Conservation (phyloP, 1,140 invertebrate genomes). For the Chironomus striatipennis region DNA sequence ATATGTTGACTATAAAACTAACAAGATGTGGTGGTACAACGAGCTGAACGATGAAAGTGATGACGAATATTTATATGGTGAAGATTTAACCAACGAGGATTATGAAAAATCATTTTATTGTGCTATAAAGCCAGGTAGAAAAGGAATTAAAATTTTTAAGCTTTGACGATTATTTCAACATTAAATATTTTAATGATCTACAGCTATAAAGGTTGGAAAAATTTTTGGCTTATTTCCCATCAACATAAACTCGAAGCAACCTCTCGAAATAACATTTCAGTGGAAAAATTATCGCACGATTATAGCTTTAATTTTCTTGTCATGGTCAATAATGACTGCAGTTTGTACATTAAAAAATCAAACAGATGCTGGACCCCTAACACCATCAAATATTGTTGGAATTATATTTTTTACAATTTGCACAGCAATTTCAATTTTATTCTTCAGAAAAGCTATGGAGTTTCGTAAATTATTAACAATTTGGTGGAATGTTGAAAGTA, state of each 20-base stretch:
- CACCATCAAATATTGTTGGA: constrained; percentile 3
- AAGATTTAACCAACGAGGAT: neutral
- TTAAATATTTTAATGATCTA: neutral
- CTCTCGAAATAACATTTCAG: neutral
- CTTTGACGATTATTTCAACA: neutral
- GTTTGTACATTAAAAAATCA: neutral
- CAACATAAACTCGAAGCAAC: neutral
- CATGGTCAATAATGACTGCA: neutral
- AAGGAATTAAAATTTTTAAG: neutral
- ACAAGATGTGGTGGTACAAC: neutral
- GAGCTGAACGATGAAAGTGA: neutral
- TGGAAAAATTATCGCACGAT: neutral
- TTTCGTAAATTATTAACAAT: neutral
- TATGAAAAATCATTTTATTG: constrained; percentile 10
- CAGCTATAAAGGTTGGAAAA: neutral
- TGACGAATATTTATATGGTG: neutral
- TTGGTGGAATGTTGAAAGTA: neutral
- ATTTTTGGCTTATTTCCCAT: constrained; percentile 16
- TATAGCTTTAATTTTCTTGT: neutral
- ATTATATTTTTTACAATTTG: neutral
- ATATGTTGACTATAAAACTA: neutral
- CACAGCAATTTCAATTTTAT: neutral
- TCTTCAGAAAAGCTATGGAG: neutral
- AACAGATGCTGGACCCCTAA: neutral
- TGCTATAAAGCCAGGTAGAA: neutral